Conservation (phyloP, 2,888 invertebrate genomes). For the Tillus elongatus region DNA sequence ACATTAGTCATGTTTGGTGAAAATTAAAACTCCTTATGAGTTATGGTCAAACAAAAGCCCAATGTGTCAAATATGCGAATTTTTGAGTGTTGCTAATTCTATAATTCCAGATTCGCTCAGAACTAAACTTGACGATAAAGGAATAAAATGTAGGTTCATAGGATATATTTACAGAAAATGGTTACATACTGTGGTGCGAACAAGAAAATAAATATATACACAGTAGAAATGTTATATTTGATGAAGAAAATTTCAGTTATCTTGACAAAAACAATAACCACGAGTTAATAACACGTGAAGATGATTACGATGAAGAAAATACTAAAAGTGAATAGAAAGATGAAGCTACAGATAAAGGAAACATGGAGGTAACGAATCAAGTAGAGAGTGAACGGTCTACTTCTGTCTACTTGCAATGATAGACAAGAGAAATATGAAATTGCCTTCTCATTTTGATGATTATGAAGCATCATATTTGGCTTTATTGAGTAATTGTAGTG, state of each 20-base stretch:
- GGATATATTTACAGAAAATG: conserved; percentile 14
- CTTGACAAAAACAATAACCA: not conserved
- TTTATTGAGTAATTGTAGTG: too few relatives aligned
- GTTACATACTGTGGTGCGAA: conserved; percentile 7
- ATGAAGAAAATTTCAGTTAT: conserved; percentile 6
- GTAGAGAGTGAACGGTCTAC: too few relatives aligned
- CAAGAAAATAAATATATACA: conserved; percentile 7
- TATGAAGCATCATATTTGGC: too few relatives aligned
- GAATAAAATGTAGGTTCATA: conserved; percentile 13
- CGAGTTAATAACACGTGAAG: too few relatives aligned
- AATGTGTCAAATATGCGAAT: conserved; percentile 14
- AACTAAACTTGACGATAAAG: conserved; percentile 15
- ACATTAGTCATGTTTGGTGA: not conserved
- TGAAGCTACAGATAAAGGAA: too few relatives aligned
- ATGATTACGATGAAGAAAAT: not conserved
- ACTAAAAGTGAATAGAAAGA: not conserved
- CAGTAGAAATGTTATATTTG: conserved; percentile 8
- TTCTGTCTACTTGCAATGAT: too few relatives aligned
- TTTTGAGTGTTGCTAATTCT: conserved; percentile 14
- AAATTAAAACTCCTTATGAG: too few relatives aligned
- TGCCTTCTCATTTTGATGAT: too few relatives aligned
- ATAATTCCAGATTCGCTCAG: conserved; percentile 12
- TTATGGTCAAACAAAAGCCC: conserved; percentile 15
- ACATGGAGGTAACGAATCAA: too few relatives aligned
- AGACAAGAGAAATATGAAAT: not conserved